phyloP scores from a whole-genome alignment of 2,888 invertebrate genomes.

The Branchellion lobata region DNA sequence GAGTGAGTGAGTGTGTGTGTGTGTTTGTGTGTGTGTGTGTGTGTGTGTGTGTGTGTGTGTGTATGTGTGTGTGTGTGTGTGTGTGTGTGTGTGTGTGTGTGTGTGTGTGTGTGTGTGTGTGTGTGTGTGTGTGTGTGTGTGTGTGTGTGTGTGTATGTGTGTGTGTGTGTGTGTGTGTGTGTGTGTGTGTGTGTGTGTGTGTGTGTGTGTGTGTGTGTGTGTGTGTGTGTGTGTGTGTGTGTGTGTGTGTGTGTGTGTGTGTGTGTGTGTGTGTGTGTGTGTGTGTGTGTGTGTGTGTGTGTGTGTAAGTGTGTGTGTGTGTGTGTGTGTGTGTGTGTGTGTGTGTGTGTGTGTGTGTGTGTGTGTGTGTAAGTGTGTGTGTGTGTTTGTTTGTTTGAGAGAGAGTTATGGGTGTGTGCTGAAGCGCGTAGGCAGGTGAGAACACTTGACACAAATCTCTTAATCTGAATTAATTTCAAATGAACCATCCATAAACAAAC shows the following conservation, averaged over 20 bases:
- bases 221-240: slow-evolving; percentile 25
- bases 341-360: not conserved
- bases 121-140: no score
- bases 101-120: slow-evolving; percentile 7
- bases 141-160: not conserved
- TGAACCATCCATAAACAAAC: slow-evolving; percentile 12
- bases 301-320: slow-evolving; percentile 9
- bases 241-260: slow-evolving; percentile 8
- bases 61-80: slow-evolving; percentile 4
- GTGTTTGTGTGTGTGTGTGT: slow-evolving; percentile 20
- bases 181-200: not conserved
- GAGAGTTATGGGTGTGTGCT: not conserved
- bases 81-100: not conserved
- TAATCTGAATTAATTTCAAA: slow-evolving; percentile 27
- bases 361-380: slow-evolving; percentile 3
- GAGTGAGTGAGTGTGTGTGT: not conserved
- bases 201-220: slow-evolving; percentile 11
- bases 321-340: not conserved
- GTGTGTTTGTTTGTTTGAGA: slow-evolving; percentile 13
- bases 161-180: not conserved
- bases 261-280: slow-evolving; percentile 6
- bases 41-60: slow-evolving; percentile 15
- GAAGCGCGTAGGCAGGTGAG: slow-evolving; percentile 10
- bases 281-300: not conserved
- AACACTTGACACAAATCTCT: slow-evolving; percentile 32